Evolutionary conservation across 1,140 invertebrate genomes (phyloP).

Genomic region (Campoletis sonorensis): DNA sequence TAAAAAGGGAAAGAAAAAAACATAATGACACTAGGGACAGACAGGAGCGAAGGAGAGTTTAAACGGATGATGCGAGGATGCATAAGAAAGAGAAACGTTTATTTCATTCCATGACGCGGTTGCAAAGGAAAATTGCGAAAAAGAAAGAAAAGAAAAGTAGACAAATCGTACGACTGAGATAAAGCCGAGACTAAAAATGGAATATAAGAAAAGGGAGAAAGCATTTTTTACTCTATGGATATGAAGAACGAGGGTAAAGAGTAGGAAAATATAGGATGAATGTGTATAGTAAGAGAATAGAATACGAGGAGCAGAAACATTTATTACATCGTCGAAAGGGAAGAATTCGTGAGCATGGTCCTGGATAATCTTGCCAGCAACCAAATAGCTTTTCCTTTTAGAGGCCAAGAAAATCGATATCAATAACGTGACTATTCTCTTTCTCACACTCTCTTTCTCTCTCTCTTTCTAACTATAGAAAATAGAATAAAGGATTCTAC

Average conservation of each 20-base stretch:
- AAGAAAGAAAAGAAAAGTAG: neutral
- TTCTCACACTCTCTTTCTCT: neutral
- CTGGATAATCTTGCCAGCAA: neutral
- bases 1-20: neutral
- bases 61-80: neutral
- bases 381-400: slow-evolving; percentile 3
- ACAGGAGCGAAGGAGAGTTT: neutral
- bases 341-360: neutral
- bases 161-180: too few relatives aligned
- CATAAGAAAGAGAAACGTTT: neutral
- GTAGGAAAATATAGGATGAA: too few relatives aligned
- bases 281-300: neutral
- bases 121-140: neutral
- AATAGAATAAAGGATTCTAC: neutral
- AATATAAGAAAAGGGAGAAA: too few relatives aligned
- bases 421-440: neutral
- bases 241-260: too few relatives aligned
- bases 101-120: too few relatives aligned
- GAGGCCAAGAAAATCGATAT: slow-evolving; percentile 42
- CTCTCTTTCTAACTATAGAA: neutral
- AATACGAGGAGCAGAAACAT: neutral
- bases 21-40: neutral
- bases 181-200: too few relatives aligned
- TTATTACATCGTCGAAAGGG: too few relatives aligned
- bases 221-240: too few relatives aligned